Evolutionary conservation across 2,113 vertebrate genomes (phyloP).

Genomic region (Collichthys lucidus): DNA sequence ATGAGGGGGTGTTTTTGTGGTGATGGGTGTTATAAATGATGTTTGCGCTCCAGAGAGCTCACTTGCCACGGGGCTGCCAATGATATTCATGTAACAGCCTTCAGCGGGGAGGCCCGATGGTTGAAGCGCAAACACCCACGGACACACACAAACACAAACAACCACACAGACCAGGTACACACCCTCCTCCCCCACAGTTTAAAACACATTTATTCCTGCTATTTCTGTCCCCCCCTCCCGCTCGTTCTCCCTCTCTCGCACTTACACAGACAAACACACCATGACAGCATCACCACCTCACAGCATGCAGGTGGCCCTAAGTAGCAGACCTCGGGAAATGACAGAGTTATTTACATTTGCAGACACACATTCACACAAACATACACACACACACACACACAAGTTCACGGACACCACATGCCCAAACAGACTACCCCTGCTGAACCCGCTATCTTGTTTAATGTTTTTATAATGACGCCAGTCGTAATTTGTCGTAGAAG

Average conservation of each 20-base stretch:
- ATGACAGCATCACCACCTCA: conserved; percentile 42
- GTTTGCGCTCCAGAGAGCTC: conserved; percentile 38
- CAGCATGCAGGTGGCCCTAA: conserved; percentile 55
- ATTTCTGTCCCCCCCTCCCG: background rate
- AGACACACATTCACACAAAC: conserved; percentile 24
- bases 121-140: background rate
- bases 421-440: conserved; percentile 27
- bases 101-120: conserved; percentile 31
- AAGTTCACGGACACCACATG: conserved; percentile 16
- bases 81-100: conserved; percentile 51
- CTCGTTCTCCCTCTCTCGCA: background rate
- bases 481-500: background rate
- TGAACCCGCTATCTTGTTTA: conserved; percentile 30
- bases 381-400: conserved; percentile 10
- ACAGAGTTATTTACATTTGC: conserved; percentile 64
- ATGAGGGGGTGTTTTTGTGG: conserved; percentile 25
- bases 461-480: conserved; percentile 48
- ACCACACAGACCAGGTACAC: conserved; percentile 11
- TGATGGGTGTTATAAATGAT: conserved; percentile 56
- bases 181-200: conserved; percentile 12
- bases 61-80: conserved; percentile 42
- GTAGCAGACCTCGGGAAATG: conserved; percentile 48
- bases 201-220: conserved; percentile 21
- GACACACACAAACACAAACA: background rate
- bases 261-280: background rate